Base-by-base conservation (phyloP, 2,888 invertebrate species). In the Patella ulyssiponensis region DNA sequence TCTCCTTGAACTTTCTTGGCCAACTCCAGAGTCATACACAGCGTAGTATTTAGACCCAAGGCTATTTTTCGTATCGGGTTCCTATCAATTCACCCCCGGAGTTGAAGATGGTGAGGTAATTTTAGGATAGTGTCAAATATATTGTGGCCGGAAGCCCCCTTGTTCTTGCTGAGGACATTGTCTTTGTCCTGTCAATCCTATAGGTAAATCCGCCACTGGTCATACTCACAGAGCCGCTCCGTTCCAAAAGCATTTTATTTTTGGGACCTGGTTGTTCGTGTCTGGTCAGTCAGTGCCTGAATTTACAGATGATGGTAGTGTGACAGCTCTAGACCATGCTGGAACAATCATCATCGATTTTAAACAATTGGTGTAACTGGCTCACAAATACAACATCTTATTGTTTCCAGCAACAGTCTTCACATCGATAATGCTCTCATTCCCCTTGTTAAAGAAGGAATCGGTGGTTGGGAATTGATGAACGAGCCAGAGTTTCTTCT, bases 381-480 rank as follows among this genome's bases (percentile, higher is more conserved):
- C 64, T 20, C 64, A 23, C 9, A 64, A 64, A 64, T 64, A 64
- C 23, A 23, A 64, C 12, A 64, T 64, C 9, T 23, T 64, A 9
- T 23, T 64, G 9, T 64, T 64, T 12, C 64, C 23, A 64, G 20
- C 4, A 12, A 20, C 3, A n/a, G 2, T 2, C n/a, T 23, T 12
- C 64, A 64, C 20, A 23, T 64, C 64, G 64, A 64, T 4, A 64
- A 64, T 23, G 64, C 64, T 20, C 12, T 23, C 20, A 23, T 64
- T 0, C 64, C 64, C 9, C 23, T 64, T 20, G 64, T 20, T 3
- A 20, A 7, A 64, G 64, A 5, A 20, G 64, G 23, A 14, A 64
- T 64, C 23, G 64, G 64, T 3, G 64, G 64, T n/a, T 64, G 64
- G 64, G 64, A 64, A 1, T 64, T 64, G 64, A 64, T 64, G 64